Evolutionary conservation across 2,113 vertebrate genomes (phyloP), one percentile per base, ranked within the genome.

Genomic region (Phycodurus eques): DNA sequence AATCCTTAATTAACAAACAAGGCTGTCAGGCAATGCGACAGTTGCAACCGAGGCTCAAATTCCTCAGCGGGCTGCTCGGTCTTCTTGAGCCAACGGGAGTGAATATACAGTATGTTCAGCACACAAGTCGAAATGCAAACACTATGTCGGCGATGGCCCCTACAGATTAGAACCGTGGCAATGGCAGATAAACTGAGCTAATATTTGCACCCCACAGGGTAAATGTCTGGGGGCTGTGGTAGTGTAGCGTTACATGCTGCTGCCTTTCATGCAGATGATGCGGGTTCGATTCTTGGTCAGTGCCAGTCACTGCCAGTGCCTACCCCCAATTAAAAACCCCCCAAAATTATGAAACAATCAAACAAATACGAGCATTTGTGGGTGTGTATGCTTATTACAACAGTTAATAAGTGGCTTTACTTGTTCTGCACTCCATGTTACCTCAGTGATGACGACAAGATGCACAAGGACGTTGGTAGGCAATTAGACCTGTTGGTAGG

Each of bases 1-100:
- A 92, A 92, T 87, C 85, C 80, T 84, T 90, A 78, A 84, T 87
- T 81, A 87, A 88, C 85, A 89, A 85, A 85, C 88, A 85, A 53
- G 67, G 77, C 72, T 64, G 78, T 75, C 80, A 80, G 74, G 77
- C 43, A 51, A 76, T 74, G 74, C 75, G 70, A 75, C 14, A 62
- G 76, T 83, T 77, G 71, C 81, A 73, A 82, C 80, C 76, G 53
- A 78, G 79, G 83, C 74, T 80, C 5, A 89, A 84, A 91, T 92
- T 92, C 87, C 90, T 81, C 87, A 87, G 72, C 67, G 73, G 81
- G 73, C 74, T 68, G 75, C 75, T 70, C 82, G 83, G 82, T 20
- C 75, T 79, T 85, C 81, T 89, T 87, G 82, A 87, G 73, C 74
- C 84, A 80, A 81, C 78, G 70, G 35, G 47, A 82, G 81, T 14